These are phyloP conservation scores for Drosophila suzukii DNA, from an alignment of 1,140 invertebrate species.

Conservation along the genomic window DNA sequence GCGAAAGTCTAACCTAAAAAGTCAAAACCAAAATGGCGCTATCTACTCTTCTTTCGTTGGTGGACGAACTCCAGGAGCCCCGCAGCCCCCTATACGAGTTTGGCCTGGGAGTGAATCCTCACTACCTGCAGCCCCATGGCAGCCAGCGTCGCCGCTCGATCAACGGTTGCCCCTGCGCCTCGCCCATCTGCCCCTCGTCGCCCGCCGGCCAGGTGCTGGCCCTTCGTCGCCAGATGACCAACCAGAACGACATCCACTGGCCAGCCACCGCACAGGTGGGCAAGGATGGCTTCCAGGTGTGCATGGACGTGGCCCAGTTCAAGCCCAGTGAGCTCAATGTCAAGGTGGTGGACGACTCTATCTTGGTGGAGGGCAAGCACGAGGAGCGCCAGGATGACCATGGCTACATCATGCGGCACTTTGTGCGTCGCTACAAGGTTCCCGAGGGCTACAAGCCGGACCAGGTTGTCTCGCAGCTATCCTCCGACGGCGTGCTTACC, in stretches of 20 bases:
- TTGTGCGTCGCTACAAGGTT: conserved; percentile 88
- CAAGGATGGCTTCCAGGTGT: conserved; percentile 85
- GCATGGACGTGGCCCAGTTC: conserved; percentile 89
- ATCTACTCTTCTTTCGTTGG: conserved; percentile 57
- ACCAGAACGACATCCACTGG: conserved; percentile 42
- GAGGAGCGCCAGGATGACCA: conserved; percentile 89
- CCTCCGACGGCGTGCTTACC: conserved; percentile 90
- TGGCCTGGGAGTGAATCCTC: conserved; percentile 56
- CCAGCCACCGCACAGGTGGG: conserved; percentile 48
- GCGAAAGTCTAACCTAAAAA: conserved; percentile 17
- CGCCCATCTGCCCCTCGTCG: conserved; percentile 56
- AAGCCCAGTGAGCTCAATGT: conserved; percentile 91
- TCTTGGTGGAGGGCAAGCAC: conserved; percentile 89
- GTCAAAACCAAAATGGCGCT: conserved; percentile 67
- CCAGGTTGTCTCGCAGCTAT: conserved; percentile 88
- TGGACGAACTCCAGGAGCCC: conserved; percentile 59
- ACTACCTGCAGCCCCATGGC: conserved; percentile 33
- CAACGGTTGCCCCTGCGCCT: conserved; percentile 56
- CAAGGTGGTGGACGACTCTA: conserved; percentile 88
- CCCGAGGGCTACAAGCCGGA: conserved; percentile 89
- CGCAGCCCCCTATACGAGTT: conserved; percentile 60
- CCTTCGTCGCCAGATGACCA: conserved; percentile 40
- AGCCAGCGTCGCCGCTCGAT: conserved; percentile 13
- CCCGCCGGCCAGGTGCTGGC: conserved; percentile 54
- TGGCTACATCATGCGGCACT: conserved; percentile 87